These are phyloP conservation scores for Oscarella lobularis DNA, from an alignment of 37 sponge, comb jelly and placozoan species.

Conservation along the genomic window DNA sequence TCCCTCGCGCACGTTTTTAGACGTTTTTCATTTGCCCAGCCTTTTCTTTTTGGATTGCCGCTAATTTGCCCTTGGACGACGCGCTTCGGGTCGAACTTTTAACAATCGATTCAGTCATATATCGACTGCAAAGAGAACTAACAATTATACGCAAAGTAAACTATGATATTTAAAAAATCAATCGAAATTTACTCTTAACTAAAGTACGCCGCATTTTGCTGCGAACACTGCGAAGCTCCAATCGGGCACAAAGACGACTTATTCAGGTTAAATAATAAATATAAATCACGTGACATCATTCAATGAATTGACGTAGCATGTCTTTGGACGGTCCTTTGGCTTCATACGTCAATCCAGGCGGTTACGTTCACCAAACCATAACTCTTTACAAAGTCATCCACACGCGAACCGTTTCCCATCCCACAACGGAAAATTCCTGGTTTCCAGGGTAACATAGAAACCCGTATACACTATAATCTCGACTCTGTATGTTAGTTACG, in stretches of 20 bases:
- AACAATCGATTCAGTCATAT: neutral
- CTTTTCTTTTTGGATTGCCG: neutral
- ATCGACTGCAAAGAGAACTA: neutral
- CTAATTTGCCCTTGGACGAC: neutral
- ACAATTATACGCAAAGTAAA: neutral
- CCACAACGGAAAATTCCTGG: slow-evolving; percentile 73
- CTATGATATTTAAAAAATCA: neutral
- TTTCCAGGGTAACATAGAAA: slow-evolving; percentile 93
- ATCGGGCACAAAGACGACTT: slow-evolving; percentile 38
- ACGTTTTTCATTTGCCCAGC: too few species aligned
- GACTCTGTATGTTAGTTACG: slow-evolving; percentile 36
- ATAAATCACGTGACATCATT: neutral
- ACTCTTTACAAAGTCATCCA: slow-evolving; percentile 46
- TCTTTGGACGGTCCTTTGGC: slow-evolving; percentile 87
- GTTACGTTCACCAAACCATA: slow-evolving; percentile 81
- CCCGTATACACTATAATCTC: too few species aligned
- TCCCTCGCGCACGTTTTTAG: too few species aligned
- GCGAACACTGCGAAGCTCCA: neutral
- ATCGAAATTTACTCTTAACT: neutral
- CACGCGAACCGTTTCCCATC: slow-evolving; percentile 12
- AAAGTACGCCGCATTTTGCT: neutral
- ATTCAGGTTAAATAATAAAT: slow-evolving; percentile 20
- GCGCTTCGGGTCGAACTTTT: neutral
- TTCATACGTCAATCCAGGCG: slow-evolving; percentile 78
- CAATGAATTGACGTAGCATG: slow-evolving; percentile 30